A percentile compares a stretch with the other conserved stretches of the same genome.
Conservation (phyloP, 2,113 vertebrate species). For the Prietella phreatophila region DNA sequence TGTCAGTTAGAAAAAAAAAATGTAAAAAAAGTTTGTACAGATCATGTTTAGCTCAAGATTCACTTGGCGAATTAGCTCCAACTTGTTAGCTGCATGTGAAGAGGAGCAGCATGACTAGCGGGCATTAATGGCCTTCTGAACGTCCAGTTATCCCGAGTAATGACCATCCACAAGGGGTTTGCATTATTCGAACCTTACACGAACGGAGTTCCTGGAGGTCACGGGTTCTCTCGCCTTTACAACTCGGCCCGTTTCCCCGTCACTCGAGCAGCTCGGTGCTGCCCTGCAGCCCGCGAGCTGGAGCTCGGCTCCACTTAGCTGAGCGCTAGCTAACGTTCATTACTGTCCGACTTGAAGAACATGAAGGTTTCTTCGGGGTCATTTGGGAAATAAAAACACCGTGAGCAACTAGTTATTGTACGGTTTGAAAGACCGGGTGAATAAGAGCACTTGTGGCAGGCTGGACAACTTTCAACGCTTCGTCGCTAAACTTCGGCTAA, state of each 20-base stretch:
- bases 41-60: background rate
- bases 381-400: background rate
- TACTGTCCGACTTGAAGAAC: background rate
- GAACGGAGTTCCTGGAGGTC: background rate
- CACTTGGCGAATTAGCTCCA: background rate
- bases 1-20: no score
- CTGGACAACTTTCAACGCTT: background rate
- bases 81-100: background rate
- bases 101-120: background rate
- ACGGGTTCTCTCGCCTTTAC: background rate
- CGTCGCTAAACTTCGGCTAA: slow-evolving; percentile 37
- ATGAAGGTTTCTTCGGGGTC: no score
- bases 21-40: no score
- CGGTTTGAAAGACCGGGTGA: background rate
- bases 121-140: background rate
- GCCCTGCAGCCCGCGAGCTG: background rate
- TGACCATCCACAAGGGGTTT: background rate
- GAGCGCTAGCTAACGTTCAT: slow-evolving; percentile 6
- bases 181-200: no score
- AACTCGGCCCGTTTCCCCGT: background rate
- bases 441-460: background rate
- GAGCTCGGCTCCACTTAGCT: background rate
- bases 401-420: background rate
- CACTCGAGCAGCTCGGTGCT: background rate
- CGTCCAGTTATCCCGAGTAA: background rate